Conservation (phyloP, 2,113 vertebrate genomes). For the Beaufortia kweichowensis region DNA sequence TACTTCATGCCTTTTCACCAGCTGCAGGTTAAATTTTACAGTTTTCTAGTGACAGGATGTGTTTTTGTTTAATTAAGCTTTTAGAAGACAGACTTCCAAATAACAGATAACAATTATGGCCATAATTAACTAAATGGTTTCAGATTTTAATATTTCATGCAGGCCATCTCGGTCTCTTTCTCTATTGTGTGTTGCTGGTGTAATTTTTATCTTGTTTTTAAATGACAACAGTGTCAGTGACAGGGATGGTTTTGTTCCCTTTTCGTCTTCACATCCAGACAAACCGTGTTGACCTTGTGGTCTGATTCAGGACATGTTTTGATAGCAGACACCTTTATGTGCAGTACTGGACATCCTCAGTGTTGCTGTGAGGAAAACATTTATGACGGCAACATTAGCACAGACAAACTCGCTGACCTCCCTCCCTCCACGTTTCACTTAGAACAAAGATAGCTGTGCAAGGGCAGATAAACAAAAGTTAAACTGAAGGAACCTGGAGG, state of each 20-base stretch:
- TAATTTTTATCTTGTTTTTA: background rate
- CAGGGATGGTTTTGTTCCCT: background rate
- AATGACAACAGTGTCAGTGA: constrained; percentile 8
- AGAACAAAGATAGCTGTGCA: constrained; percentile 24
- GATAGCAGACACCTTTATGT: constrained; percentile 48
- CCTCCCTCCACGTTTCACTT: constrained; percentile 16
- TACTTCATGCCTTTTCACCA: no score
- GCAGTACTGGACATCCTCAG: constrained; percentile 42
- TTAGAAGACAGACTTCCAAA: background rate
- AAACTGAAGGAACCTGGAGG: constrained; percentile 13
- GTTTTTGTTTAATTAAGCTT: no score
- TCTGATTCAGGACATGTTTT: constrained; percentile 38
- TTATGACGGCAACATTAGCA: constrained; percentile 44
- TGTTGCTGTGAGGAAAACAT: constrained; percentile 37
- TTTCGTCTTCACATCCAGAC: constrained; percentile 30
- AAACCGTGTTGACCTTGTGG: constrained; percentile 45
- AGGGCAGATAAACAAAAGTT: constrained; percentile 3
- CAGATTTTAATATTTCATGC: constrained; percentile 22
- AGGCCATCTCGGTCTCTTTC: background rate
- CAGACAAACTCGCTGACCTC: constrained; percentile 54
- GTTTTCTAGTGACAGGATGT: no score
- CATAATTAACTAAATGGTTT: constrained; percentile 19
- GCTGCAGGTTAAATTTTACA: no score
- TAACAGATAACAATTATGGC: constrained; percentile 12
- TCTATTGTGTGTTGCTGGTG: background rate